Percentiles rank a stretch among this genome's conserved stretches.
phyloP scores from a whole-genome alignment of 2,888 invertebrate genomes.

The Zaprionus bogoriensis region DNA sequence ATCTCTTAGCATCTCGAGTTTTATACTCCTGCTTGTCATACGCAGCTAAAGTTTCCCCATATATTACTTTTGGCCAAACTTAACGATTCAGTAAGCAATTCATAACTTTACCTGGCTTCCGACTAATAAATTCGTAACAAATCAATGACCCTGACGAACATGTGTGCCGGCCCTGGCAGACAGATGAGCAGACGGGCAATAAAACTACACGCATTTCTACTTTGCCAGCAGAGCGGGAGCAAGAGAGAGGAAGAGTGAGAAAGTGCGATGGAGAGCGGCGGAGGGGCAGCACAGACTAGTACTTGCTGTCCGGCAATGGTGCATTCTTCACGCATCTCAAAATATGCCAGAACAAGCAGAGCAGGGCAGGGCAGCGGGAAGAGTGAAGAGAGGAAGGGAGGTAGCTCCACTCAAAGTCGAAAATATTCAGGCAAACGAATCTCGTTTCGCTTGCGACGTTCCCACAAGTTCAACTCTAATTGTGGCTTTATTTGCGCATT shows the following conservation, averaged over 20 bases:
- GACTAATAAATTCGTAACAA: slow-evolving; percentile 75
- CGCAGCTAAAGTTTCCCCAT: too few species aligned
- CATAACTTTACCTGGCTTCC: slow-evolving; percentile 22
- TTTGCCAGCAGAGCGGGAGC: slow-evolving; percentile 42
- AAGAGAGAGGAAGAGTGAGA: too few species aligned
- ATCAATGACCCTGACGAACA: slow-evolving; percentile 61
- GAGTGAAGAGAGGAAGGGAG: background rate
- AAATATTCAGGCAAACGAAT: slow-evolving; percentile 19
- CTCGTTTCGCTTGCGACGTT: slow-evolving; percentile 46
- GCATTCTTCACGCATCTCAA: slow-evolving; percentile 76
- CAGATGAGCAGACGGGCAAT: slow-evolving; percentile 34
- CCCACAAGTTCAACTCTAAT: slow-evolving; percentile 80
- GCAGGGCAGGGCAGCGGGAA: background rate
- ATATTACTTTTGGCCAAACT: too few species aligned
- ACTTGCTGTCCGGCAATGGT: slow-evolving; percentile 38
- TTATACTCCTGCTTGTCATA: too few species aligned
- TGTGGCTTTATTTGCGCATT: slow-evolving; percentile 81
- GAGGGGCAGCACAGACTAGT: too few species aligned
- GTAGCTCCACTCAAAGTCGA: slow-evolving; percentile 28
- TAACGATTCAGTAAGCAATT: slow-evolving; percentile 24
- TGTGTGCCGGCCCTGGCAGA: slow-evolving; percentile 8
- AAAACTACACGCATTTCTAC: slow-evolving; percentile 72
- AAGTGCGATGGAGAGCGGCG: too few species aligned
- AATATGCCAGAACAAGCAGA: slow-evolving; percentile 43
- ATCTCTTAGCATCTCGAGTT: too few species aligned